phyloP scores from a whole-genome alignment of 2,797 vertebrate genomes.

The Enteromius afrohamiltoni region DNA sequence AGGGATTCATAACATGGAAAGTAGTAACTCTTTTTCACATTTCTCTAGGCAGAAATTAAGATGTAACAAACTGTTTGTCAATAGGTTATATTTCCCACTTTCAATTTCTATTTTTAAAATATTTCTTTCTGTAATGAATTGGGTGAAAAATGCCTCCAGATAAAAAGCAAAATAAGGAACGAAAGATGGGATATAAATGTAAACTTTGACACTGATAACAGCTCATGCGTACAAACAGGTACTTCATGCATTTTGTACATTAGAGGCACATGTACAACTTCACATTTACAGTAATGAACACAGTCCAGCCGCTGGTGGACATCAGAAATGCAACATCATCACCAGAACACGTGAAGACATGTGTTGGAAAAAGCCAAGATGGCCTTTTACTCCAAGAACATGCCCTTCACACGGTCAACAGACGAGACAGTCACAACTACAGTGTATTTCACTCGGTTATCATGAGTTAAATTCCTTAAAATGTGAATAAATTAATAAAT shows the following conservation, averaged over 20 bases:
- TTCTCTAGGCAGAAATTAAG: slow-evolving; percentile 16
- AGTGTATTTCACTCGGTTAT: slow-evolving; percentile 17
- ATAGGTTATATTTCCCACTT: not conserved
- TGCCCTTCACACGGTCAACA: slow-evolving; percentile 18
- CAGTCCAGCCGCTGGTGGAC: slow-evolving; percentile 33
- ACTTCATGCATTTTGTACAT: slow-evolving; percentile 55
- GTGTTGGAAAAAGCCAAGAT: slow-evolving; percentile 16
- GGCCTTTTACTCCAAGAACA: slow-evolving; percentile 9
- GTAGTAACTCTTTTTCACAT: slow-evolving; percentile 61
- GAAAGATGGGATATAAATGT: slow-evolving; percentile 33
- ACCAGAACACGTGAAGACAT: slow-evolving; percentile 16
- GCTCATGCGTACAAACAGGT: slow-evolving; percentile 55
- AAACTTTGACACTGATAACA: slow-evolving; percentile 48
- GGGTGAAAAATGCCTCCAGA: not conserved
- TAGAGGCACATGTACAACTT: slow-evolving; percentile 50
- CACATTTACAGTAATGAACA: slow-evolving; percentile 55
- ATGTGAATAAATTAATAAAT: slow-evolving; percentile 27
- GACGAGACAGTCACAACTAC: slow-evolving; percentile 22
- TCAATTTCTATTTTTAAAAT: not conserved
- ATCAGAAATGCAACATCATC: slow-evolving; percentile 22
- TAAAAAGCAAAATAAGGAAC: not conserved
- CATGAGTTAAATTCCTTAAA: not conserved
- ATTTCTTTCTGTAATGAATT: not conserved
- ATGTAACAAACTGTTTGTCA: not conserved
- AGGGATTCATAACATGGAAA: slow-evolving; percentile 47